phyloP scores from a whole-genome alignment of 2,888 invertebrate genomes.

The Drosophila atripex region DNA sequence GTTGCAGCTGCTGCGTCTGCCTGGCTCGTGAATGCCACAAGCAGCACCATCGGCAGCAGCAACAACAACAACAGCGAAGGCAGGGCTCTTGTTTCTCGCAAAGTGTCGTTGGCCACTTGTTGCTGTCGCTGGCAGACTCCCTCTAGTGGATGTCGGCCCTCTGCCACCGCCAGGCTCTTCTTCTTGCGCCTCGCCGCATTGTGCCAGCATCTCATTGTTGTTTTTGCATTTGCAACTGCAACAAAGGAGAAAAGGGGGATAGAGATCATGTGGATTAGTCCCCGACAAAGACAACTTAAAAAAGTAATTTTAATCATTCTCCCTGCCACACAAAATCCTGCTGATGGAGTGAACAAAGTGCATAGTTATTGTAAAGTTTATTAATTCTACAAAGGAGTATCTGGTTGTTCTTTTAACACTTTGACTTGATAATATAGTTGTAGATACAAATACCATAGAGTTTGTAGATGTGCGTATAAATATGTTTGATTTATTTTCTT shows the following conservation, averaged over 20 bases:
- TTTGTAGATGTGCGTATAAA: too few species aligned
- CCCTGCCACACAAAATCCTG: background rate
- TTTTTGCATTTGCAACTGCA: constrained; percentile 81
- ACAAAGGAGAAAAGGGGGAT: constrained; percentile 34
- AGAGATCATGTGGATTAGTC: constrained; percentile 20
- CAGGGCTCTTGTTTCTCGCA: constrained; percentile 35
- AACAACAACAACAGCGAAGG: constrained; percentile 41
- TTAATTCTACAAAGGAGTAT: too few species aligned
- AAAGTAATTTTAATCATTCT: constrained; percentile 19
- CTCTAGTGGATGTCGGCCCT: constrained; percentile 19
- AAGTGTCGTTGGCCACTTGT: constrained; percentile 59
- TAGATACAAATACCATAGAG: too few species aligned
- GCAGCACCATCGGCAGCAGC: constrained; percentile 56
- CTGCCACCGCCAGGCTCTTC: constrained; percentile 54
- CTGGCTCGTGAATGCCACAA: constrained; percentile 62
- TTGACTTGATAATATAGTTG: too few species aligned
- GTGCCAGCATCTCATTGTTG: constrained; percentile 83
- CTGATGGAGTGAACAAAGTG: background rate
- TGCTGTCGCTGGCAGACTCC: constrained; percentile 55
- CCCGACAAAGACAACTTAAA: background rate
- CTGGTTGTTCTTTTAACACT: too few species aligned
- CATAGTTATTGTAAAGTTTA: background rate
- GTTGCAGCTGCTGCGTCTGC: constrained; percentile 41
- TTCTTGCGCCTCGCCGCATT: constrained; percentile 74
- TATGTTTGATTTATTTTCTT: too few species aligned